Base-by-base conservation (phyloP, 2,113 vertebrate species). In the Aepyceros melampus region DNA sequence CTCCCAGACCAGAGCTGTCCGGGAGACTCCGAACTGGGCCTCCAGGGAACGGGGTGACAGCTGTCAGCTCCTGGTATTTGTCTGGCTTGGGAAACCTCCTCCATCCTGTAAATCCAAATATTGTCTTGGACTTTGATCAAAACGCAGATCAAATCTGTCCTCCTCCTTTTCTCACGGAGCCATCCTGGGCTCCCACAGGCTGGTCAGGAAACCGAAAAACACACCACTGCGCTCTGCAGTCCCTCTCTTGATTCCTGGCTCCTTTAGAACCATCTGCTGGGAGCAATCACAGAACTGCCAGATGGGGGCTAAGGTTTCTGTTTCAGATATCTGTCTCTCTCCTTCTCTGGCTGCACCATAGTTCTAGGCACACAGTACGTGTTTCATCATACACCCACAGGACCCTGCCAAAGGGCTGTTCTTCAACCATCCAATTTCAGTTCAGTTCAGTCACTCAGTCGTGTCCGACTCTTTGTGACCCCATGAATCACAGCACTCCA, bases 61-160 rank as follows among this genome's bases (percentile, higher is more conserved):
- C 97, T 97, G 96, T 94, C 53, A 83, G 92, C 94, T 89, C 45
- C 67, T 92, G 60, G 95, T 96, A 96, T 95, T 97, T 94, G 82
- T 92, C 82, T 97, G 86, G 86, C 95, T 95, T 96, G 85, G 96
- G 97, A 98, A 97, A 97, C 67, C 81, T 95, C 89, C 58, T 84
- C 62, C 47, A 79, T 96, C 97, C 89, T 90, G 29, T 58, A 97
- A 92, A 92, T 93, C 92, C 53, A 98, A 98, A 98, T 96, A 95
- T 96, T 95, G 96, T 97, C 95, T 97, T 97, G 89, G 89, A 96
- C 83, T 92, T 93, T 86, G 95, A 90, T 98, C 97, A 97, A 98
- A 94, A 93, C 55, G 27, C 43, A 92, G 82, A 94, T 94, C 17
- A 62, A 96, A 95, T 19, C 74, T 84, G 31, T 85, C 90, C 85